Base-by-base conservation (phyloP, 1,140 invertebrate genomes). In the Aporrectodea caliginosa region DNA sequence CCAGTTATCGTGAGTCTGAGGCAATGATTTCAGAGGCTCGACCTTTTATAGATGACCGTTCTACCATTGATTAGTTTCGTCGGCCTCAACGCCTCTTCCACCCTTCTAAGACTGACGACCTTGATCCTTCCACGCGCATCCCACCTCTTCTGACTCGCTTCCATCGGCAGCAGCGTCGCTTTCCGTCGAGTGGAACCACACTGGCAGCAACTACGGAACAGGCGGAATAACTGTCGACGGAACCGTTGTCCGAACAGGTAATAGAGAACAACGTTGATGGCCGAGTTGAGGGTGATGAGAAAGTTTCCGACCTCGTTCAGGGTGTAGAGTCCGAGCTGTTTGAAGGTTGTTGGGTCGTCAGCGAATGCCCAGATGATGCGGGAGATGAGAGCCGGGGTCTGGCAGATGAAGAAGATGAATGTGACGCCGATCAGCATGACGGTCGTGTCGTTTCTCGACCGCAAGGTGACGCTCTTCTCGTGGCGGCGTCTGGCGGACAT, bases 181-280 rank as follows among this genome's bases (percentile, higher is more conserved):
- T n/a, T n/a, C n/a, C n/a, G n/a, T n/a, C n/a, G n/a, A n/a, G n/a
- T n/a, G n/a, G n/a, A n/a, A n/a, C n/a, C n/a, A n/a, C n/a, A n/a
- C n/a, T n/a, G 1, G 71, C 30, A 16, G 71, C 84, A 86, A 12
- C 78, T 78, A 75, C 86, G 87, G 81, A 88, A 87, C 1, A 85
- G 33, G 43, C 82, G 74, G 84, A 84, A 85, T 79, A 87, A 88
- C 78, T 88, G 83, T n/a, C 79, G 81, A 1, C 87, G 84, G 79
- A 88, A 88, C 73, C 84, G 83, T 75, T 83, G 82, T 35, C 87
- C 86, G 77, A 88, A 88, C 74, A 88, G 86, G 79, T 88, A 88
- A 82, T 88, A 88, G 76, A 87, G 88, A 16, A 88, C 84, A 75
- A 88, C 86, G 81, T 88, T 88, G 75, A 87, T 85, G 34, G 87